Conservation (phyloP, 2,888 invertebrate species). For the Tenthredo distinguenda region DNA sequence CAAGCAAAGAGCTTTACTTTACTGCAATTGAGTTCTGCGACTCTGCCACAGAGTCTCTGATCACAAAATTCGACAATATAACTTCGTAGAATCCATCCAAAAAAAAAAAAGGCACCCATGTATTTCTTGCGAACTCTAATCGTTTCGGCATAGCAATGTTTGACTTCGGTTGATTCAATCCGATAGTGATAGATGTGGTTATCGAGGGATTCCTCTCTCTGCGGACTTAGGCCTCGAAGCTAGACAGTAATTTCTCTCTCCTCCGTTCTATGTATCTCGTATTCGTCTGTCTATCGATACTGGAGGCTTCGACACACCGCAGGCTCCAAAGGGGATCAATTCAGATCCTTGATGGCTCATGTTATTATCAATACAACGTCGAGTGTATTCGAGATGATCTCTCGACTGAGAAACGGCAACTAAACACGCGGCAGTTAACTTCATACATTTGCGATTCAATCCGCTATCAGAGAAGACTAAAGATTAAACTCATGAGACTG, state of each 20-base stretch:
- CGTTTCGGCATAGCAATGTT: background rate
- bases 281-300: background rate
- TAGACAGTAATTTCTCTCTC: background rate
- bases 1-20: background rate
- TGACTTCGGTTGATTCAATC: background rate
- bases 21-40: background rate
- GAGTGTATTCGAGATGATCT: background rate
- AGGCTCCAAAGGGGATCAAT: background rate
- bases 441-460: background rate
- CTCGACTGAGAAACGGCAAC: background rate
- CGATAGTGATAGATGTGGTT: background rate
- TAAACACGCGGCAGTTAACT: background rate
- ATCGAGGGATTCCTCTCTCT: background rate
- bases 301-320: background rate
- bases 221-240: background rate
- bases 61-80: too few species aligned
- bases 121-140: too few species aligned
- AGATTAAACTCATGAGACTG: background rate
- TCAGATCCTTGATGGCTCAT: slow-evolving; percentile 2
- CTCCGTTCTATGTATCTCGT: background rate
- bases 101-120: too few species aligned
- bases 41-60: background rate
- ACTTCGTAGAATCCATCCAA: too few species aligned
- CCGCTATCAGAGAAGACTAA: background rate
- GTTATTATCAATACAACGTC: slow-evolving; percentile 27